Evolutionary conservation across 2,888 invertebrate genomes (phyloP), one percentile per base, ranked within the genome.

Genomic region (Torymus tubicola): DNA sequence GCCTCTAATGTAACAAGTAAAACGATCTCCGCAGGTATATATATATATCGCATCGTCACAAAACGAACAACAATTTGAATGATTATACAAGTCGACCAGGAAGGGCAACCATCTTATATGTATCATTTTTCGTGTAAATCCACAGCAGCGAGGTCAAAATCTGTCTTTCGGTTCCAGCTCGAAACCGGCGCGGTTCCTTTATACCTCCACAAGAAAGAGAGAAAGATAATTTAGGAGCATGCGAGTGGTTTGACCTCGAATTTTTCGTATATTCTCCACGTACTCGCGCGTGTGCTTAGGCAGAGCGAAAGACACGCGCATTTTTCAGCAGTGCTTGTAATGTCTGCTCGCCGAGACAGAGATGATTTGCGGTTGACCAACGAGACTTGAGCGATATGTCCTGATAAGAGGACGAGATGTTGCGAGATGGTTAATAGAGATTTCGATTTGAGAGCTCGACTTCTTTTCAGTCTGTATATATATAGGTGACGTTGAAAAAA

Each of bases 211-310:
- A 55, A 64, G 52, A 58, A 16, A 58, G 16, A 42, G 50, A 61
- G 21, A 50, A 14, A 16, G 58, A 71, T 61, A 75, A 75, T 75
- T 75, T 75, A 57, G 58, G 52, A 57, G 42, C 50, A 21, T 61
- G 53, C 14, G 58, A 12, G 16, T 69, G 24, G 24, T n/a, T 53
- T 68, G 68, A 68, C 68, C 68, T 53, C 60, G 53, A 61, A 53
- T 24, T 67, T 21, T 61, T 57, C 12, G 24, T 72, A 50, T 16
- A 11, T 24, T 18, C 11, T 18, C 11, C 24, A 61, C 24, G 61
- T n/a, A 42, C 4, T n/a, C 65, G 14, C 55, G 63, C 42, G 42
- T 42, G 42, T 42, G 42, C 42, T 42, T 42, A 42, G 42, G 42
- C 8, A 42, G 42, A 42, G 42, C 5, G 42, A 42, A 4, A 42